Base-by-base conservation (phyloP, 2,797 vertebrate genomes). In the Cryptoblepharus egeriae region DNA sequence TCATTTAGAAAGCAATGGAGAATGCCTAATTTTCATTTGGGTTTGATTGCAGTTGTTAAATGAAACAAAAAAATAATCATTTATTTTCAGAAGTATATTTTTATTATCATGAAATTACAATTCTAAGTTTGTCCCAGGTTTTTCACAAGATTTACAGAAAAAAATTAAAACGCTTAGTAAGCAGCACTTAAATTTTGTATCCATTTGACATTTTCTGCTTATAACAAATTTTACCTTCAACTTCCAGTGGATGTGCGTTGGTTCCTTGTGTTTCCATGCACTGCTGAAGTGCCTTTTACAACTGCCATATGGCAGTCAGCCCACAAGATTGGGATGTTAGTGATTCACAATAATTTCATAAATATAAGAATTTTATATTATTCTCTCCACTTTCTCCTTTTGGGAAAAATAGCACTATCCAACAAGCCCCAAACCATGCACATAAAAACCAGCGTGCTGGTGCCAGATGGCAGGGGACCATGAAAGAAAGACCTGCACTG, bases 11-110 rank as follows among this genome's bases (percentile, higher is more conserved):
- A 91, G 88, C 87, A 93, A 91, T 82, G 85, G 87, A 88, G 87
- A 84, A 84, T 92, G 81, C 75, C 78, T 92, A 89, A 93, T 92
- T 92, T 89, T 92, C 91, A 93, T 94, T 90, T 88, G 81, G 89
- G 85, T 79, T 86, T 92, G 91, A 91, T 92, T 93, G 88, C 87
- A 88, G 72, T 87, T 85, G 86, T 86, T 88, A 87, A 90, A 89
- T 71, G 77, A 87, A 88, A 85, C 77, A 37, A 42, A 68, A 49
- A 78, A 83, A 88, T 91, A 75, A 87, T 69, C 84, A 90, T 80
- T 30, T 81, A 42, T 90, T 20, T 37, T 45, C 77, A 35, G 81
- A 85, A 83, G 84, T 78, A 84, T 89, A 60, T 42, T 72, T 72
- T 72, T 49, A 24, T 71, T 65, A 37, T 79, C 24, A 49, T 68